These are phyloP conservation scores for Diadumene lineata DNA, from an alignment of 92 coral and sea anemone genomes.

Conservation along the genomic window DNA sequence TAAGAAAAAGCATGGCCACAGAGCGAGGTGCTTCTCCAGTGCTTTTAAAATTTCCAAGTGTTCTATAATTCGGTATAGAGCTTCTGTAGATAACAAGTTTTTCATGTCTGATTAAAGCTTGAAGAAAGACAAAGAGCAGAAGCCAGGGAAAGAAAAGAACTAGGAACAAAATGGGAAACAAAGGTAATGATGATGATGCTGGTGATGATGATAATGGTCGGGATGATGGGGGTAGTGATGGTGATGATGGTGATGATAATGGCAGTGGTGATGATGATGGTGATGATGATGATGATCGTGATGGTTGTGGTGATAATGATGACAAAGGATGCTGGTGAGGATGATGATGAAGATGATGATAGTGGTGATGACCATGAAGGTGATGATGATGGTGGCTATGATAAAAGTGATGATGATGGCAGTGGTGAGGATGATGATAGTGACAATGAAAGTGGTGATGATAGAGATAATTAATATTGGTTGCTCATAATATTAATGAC, in stretches of 20 bases:
- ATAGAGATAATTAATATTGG: neutral
- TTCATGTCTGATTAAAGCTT: conserved; percentile 58
- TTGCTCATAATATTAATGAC: neutral
- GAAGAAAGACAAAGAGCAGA: conserved; percentile 96
- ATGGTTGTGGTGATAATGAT: neutral
- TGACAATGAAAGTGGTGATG: neutral
- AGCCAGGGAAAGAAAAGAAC: conserved; percentile 90
- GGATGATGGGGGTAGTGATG: neutral
- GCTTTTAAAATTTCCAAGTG: no score
- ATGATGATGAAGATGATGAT: neutral
- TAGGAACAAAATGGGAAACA: conserved; percentile 82
- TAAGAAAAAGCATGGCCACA: no score
- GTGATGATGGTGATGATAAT: neutral
- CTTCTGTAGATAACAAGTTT: no score
- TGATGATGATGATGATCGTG: neutral
- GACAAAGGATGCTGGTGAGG: no score
- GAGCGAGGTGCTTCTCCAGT: no score
- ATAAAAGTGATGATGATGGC: neutral
- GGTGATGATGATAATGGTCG: neutral
- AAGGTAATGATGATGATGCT: conserved; percentile 50
- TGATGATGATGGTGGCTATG: neutral
- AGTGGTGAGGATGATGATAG: neutral
- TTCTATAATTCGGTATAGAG: no score
- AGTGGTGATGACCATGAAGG: neutral
- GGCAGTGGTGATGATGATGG: neutral